Evolutionary conservation across 2,888 invertebrate genomes (phyloP), one percentile per base, ranked within the genome.

Genomic region (Tiliacea citrago): DNA sequence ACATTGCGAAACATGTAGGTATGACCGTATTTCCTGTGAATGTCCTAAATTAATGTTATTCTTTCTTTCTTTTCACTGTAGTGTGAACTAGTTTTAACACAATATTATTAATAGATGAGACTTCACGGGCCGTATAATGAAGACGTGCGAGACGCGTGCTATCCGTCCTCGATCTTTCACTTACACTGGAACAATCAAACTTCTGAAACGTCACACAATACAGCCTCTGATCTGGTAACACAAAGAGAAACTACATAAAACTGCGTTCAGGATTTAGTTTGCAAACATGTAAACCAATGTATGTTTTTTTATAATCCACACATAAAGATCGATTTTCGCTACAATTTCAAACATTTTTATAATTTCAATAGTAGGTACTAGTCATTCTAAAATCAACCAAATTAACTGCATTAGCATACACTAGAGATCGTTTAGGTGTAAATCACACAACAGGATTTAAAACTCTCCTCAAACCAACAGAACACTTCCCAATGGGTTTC

Each of bases 401-500:
- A 62, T 42, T 16, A 0, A 62, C 42, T 10, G 6, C 7, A 45
- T n/a, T n/a, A n/a, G n/a, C n/a, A n/a, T n/a, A n/a, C n/a, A n/a
- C n/a, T n/a, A n/a, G n/a, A n/a, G 24, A 45, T 42, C 10, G n/a
- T n/a, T n/a, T 60, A 4, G n/a, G 6, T 24, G 18, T 6, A 62
- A 63, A 10, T 24, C 24, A 47, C 12, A 47, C 47, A 29, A 47
- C 21, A 21, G 2, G 29, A 29, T 65, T 45, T 47, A 29, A 47
- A 49, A 35, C 6, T 13, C 7, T 47, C 8, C 1, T n/a, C 0
- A 13, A 18, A 18, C 29, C 16, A 96, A 95, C 96, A 96, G 98
- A 98, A 73, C 98, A 98, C 88, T 95, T 98, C 77, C 99, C 99
- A 0, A 97, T 97, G 83, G 95, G 96, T 5, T 97, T 97, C 86